Evolutionary conservation across 2,113 vertebrate species (phyloP).

Genomic region (Rhineura floridana): DNA sequence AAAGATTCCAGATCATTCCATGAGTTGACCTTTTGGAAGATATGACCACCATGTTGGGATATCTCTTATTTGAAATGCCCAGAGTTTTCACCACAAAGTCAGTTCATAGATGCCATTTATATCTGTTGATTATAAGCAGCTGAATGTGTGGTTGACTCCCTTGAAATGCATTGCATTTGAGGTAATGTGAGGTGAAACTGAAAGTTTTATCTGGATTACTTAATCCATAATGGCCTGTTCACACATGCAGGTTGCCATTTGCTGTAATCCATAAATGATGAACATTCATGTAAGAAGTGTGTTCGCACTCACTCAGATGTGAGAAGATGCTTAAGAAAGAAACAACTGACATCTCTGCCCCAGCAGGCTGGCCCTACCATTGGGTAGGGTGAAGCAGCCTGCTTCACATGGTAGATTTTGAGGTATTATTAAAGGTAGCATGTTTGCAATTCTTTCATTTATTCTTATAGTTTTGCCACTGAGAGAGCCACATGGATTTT

Average conservation of each 20-base stretch:
- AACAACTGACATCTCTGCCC: too few relatives aligned
- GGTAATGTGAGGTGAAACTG: neutral
- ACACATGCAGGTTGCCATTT: neutral
- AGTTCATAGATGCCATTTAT: neutral
- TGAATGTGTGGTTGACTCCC: neutral
- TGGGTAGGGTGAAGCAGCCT: too few relatives aligned
- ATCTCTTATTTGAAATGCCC: neutral
- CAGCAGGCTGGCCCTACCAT: too few relatives aligned
- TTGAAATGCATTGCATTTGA: neutral
- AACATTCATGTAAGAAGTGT: neutral
- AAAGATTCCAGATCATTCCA: constrained; percentile 62
- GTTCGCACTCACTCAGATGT: neutral
- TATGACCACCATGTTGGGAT: constrained; percentile 68
- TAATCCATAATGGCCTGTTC: neutral
- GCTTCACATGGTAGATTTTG: neutral
- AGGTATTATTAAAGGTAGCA: too few relatives aligned
- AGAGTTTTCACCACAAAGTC: neutral
- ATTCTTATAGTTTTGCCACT: neutral
- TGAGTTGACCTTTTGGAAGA: constrained; percentile 76
- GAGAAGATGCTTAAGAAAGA: neutral
- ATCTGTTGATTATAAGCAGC: neutral
- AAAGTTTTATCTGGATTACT: neutral
- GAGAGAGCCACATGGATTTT: neutral
- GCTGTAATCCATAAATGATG: neutral
- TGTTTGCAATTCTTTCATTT: too few relatives aligned